Percentiles rank a stretch among this genome's conserved stretches.
These are phyloP conservation scores for Chydorus sphaericus DNA, from an alignment of 2,888 invertebrate species.

Conservation along the genomic window DNA sequence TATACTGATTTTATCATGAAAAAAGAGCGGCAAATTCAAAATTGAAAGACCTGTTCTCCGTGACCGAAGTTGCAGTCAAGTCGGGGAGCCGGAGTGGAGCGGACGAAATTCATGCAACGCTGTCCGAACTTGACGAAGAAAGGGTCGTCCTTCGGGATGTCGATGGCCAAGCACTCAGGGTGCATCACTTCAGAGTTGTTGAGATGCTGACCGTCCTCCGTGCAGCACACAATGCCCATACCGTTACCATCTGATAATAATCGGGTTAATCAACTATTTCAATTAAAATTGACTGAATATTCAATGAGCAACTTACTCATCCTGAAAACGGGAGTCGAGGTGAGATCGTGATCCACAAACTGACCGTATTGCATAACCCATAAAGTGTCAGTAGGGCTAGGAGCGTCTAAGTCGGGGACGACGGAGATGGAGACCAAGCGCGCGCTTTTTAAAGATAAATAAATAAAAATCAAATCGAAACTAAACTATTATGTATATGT, in stretches of 20 bases:
- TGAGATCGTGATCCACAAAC: constrained; percentile 24
- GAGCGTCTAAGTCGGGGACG: constrained; percentile 17
- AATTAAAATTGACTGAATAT: neutral
- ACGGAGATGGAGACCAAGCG: constrained; percentile 19
- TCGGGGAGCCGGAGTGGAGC: constrained; percentile 50
- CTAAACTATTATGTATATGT: neutral
- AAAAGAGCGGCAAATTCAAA: too few species aligned
- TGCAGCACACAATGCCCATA: constrained; percentile 38
- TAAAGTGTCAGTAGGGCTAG: constrained; percentile 15
- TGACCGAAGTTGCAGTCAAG: constrained; percentile 44
- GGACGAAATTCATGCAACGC: constrained; percentile 55
- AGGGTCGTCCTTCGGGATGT: constrained; percentile 40
- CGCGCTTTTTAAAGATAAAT: constrained; percentile 12
- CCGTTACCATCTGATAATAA: constrained; percentile 11
- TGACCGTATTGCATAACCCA: constrained; percentile 20
- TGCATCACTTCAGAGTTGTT: constrained; percentile 35
- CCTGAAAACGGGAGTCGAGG: constrained; percentile 22
- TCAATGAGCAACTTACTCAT: constrained; percentile 19
- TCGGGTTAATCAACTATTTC: neutral
- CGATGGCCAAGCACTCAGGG: constrained; percentile 52
- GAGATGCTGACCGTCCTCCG: constrained; percentile 32
- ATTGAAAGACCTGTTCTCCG: constrained; percentile 48
- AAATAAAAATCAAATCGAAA: neutral
- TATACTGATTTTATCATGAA: too few species aligned
- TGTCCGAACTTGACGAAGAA: constrained; percentile 39